phyloP scores from a whole-genome alignment of 1,140 invertebrate genomes.

The Micrasema minimum region DNA sequence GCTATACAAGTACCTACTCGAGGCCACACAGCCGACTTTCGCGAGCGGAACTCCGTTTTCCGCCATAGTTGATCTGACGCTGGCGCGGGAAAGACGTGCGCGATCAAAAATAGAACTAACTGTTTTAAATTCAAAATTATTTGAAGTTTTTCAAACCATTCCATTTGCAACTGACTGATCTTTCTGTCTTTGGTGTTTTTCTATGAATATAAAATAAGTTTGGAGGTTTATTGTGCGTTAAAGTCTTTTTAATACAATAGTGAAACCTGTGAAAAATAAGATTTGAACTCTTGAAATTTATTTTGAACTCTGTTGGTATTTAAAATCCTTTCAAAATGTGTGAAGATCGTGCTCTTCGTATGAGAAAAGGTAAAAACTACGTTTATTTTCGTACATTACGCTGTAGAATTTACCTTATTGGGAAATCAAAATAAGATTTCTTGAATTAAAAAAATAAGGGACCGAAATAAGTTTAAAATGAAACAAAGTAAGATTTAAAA shows the following conservation, averaged over 20 bases:
- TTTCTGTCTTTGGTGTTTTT: background rate
- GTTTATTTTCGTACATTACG: too few relatives aligned
- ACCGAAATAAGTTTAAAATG: too few relatives aligned
- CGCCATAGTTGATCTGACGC: slow-evolving; percentile 10
- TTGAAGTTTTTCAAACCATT: background rate
- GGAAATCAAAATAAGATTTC: too few relatives aligned
- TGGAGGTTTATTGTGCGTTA: background rate
- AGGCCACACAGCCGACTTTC: slow-evolving; percentile 21
- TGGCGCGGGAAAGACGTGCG: slow-evolving; percentile 8
- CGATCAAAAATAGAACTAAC: background rate
- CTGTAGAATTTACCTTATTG: too few relatives aligned
- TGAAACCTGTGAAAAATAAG: background rate
- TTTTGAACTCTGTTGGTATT: background rate
- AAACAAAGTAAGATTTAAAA: too few relatives aligned
- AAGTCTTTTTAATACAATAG: background rate
- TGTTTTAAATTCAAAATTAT: background rate
- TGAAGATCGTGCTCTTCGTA: slow-evolving; percentile 36
- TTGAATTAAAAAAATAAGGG: too few relatives aligned
- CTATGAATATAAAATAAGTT: background rate
- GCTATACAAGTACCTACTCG: background rate
- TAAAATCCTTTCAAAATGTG: slow-evolving; percentile 26
- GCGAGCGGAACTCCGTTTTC: slow-evolving; percentile 18
- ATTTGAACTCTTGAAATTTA: background rate
- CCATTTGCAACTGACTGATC: background rate
- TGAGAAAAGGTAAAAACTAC: slow-evolving; percentile 42